Evolutionary conservation across 2,888 invertebrate genomes (phyloP), one percentile per base, ranked within the genome.

Genomic region (Cryptus armator): DNA sequence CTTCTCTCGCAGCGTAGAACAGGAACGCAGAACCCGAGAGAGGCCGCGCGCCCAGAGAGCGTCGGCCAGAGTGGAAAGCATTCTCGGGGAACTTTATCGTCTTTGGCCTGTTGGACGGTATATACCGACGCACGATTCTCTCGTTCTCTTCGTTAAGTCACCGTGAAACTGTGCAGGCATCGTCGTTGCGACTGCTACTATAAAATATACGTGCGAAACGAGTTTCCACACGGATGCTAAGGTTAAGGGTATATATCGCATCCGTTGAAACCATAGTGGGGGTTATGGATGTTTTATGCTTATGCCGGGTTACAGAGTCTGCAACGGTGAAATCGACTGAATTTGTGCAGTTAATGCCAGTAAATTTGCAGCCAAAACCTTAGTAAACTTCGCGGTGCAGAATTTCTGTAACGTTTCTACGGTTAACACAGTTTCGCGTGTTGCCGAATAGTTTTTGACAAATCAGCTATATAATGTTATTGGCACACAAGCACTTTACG

Each of bases 51-150:
- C 24, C 43, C 48, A 51, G 51, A 29, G 51, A 29, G 29, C 29
- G 51, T 16, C 48, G 48, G 12, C 44, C 53, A 71, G 53, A 37
- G 53, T 32, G n/a, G 53, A n/a, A 56, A 53, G 62, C 64, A 48
- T 64, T 76, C 76, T 66, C 66, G 76, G 66, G 14, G 59, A 66
- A 76, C 51, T 76, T 76, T 66, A 76, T 76, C 76, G 76, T 64
- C 76, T 53, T 37, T 7, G 10, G 19, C 64, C 66, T 43, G 64
- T 76, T 59, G 64, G 76, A 9, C 66, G 43, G 51, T 44, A 19
- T 44, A 12, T 48, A 29, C 29, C 48, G 74, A 64, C 64, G 37
- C 51, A 37, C 48, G 48, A 75, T 76, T 76, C 76, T 53, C 66
- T 51, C 29, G 37, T 66, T 76, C 66, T 53, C 43, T 66, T 76